phyloP scores from a whole-genome alignment of 2,113 vertebrate species.

The Cryptoleucopteryx plumbea region DNA sequence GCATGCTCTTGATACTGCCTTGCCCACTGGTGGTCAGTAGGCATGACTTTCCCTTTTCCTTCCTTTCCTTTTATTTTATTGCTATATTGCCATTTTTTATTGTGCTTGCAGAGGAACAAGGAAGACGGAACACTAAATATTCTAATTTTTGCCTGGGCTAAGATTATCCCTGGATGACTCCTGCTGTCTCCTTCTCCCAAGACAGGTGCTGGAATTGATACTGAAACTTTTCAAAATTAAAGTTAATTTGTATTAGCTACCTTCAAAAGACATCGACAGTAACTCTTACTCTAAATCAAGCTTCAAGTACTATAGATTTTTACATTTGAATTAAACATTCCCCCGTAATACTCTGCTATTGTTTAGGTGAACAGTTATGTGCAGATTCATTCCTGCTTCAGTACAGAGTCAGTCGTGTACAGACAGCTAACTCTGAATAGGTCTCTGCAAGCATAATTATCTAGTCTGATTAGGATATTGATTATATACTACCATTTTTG shows the following conservation, averaged over 20 bases:
- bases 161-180: background rate
- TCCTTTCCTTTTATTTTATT: background rate
- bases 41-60: background rate
- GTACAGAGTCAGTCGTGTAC: background rate
- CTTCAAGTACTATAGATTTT: background rate
- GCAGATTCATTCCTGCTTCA: background rate
- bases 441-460: background rate
- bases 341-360: background rate
- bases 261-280: background rate
- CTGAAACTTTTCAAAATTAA: background rate
- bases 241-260: background rate
- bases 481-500: background rate
- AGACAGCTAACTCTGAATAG: background rate
- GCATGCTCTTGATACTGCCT: background rate
- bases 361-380: constrained; percentile 9
- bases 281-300: background rate
- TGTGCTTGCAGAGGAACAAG: background rate
- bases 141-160: background rate
- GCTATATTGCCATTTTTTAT: background rate
- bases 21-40: background rate
- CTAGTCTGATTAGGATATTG: background rate
- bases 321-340: background rate
- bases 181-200: background rate
- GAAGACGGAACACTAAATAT: background rate
- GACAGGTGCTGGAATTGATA: background rate